Evolutionary conservation across 2,797 vertebrate species (phyloP).

Genomic region (Lophius americanus): DNA sequence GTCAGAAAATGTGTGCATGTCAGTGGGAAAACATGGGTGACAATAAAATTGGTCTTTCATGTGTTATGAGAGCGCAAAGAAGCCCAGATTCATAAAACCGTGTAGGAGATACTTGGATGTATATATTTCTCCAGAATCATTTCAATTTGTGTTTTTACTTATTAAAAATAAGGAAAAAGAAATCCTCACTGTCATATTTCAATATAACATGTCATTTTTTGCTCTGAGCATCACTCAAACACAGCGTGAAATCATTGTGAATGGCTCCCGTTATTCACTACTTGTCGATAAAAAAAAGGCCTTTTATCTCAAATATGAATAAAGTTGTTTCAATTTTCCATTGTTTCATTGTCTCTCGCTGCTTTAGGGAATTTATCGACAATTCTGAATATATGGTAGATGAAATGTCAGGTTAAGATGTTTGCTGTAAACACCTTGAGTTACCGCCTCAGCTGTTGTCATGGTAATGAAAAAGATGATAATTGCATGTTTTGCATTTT

Average conservation of each 20-base stretch:
- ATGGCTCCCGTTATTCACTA: neutral
- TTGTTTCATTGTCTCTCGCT: neutral
- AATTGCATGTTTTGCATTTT: slow-evolving; percentile 42
- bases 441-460: slow-evolving; percentile 35
- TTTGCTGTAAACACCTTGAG: slow-evolving; percentile 6
- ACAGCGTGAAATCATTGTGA: slow-evolving; percentile 7
- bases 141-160: neutral
- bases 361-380: neutral
- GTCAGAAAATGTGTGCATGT: neutral
- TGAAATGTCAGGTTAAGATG: slow-evolving; percentile 20
- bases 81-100: neutral
- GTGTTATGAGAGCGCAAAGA: no score
- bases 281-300: neutral
- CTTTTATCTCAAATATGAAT: slow-evolving; percentile 2
- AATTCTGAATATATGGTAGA: neutral
- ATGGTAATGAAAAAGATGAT: slow-evolving; percentile 49
- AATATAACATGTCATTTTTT: neutral
- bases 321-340: slow-evolving; percentile 4
- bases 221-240: neutral
- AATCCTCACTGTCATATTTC: neutral
- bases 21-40: slow-evolving; percentile 7
- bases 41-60: neutral
- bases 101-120: slow-evolving; percentile 1
- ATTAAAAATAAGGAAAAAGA: slow-evolving; percentile 1
- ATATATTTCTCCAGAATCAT: neutral